Percentiles rank a stretch among this genome's conserved stretches.
phyloP scores from a whole-genome alignment of 2,888 invertebrate genomes.

The Synergus japonicus region DNA sequence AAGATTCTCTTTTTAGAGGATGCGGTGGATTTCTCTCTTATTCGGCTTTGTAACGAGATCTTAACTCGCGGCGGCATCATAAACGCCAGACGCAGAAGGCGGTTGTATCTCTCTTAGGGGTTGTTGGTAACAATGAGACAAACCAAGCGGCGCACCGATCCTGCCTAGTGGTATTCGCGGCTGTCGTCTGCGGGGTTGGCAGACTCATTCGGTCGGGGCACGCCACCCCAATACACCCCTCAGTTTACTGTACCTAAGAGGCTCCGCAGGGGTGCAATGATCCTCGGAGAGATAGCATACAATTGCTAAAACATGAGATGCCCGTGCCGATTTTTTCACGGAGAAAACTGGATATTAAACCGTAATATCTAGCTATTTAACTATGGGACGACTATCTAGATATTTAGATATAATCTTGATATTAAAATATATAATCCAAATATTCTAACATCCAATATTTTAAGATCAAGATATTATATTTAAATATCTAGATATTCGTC shows the following conservation, averaged over 20 bases:
- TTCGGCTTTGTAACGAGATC: slow-evolving; percentile 66
- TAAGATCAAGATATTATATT: no score
- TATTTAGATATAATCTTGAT: no score
- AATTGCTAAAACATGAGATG: slow-evolving; percentile 67
- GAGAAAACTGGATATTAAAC: no score
- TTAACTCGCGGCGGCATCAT: slow-evolving; percentile 71
- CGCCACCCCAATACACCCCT: slow-evolving; percentile 47
- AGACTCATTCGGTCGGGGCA: slow-evolving; percentile 51
- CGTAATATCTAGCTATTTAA: no score
- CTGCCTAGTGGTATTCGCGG: slow-evolving; percentile 47
- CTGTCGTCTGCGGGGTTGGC: slow-evolving; percentile 45
- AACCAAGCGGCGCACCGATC: slow-evolving; percentile 59
- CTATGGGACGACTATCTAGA: no score
- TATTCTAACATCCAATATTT: no score
- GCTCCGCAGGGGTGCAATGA: slow-evolving; percentile 72
- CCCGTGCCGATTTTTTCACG: slow-evolving; percentile 37
- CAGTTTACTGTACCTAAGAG: slow-evolving; percentile 74
- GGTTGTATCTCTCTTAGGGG: slow-evolving; percentile 62
- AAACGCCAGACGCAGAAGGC: slow-evolving; percentile 72
- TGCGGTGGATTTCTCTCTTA: slow-evolving; percentile 26
- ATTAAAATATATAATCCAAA: no score
- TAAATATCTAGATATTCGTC: no score
- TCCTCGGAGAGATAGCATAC: slow-evolving; percentile 68
- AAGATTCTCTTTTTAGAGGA: slow-evolving; percentile 21
- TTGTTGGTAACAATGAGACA: slow-evolving; percentile 73